phyloP scores from a whole-genome alignment of 2,888 invertebrate genomes.

The Dryomyza anilis region DNA sequence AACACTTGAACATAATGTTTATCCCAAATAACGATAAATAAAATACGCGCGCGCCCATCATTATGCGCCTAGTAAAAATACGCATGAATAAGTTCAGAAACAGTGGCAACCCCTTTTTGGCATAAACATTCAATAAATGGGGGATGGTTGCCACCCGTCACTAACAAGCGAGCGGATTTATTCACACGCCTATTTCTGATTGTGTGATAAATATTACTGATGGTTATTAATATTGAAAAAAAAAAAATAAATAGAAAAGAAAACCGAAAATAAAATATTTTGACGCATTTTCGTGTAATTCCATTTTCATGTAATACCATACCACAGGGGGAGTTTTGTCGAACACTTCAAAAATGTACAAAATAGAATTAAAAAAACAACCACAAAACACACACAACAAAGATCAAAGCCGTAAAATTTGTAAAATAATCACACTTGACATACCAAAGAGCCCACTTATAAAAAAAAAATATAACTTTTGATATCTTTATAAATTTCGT shows the following conservation, averaged over 20 bases:
- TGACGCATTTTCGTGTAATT: constrained; percentile 3
- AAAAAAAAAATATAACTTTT: no score
- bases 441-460: no score
- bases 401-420: constrained; percentile 10
- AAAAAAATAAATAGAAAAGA: neutral
- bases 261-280: no score
- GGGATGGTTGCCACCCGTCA: constrained; percentile 41
- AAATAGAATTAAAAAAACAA: neutral
- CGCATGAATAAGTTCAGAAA: constrained; percentile 28
- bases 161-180: constrained; percentile 46
- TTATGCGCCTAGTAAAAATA: constrained; percentile 16
- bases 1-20: neutral
- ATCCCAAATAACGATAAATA: constrained; percentile 33
- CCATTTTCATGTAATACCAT: no score
- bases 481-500: no score
- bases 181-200: no score
- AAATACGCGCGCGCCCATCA: constrained; percentile 29
- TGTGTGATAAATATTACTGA: constrained; percentile 9
- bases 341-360: neutral
- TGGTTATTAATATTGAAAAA: neutral
- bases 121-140: no score
- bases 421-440: constrained; percentile 17
- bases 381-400: neutral
- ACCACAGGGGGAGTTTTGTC: no score
- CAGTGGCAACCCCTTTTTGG: constrained; percentile 32